phyloP scores from a whole-genome alignment of 2,797 vertebrate species.

The Ceryle rudis region DNA sequence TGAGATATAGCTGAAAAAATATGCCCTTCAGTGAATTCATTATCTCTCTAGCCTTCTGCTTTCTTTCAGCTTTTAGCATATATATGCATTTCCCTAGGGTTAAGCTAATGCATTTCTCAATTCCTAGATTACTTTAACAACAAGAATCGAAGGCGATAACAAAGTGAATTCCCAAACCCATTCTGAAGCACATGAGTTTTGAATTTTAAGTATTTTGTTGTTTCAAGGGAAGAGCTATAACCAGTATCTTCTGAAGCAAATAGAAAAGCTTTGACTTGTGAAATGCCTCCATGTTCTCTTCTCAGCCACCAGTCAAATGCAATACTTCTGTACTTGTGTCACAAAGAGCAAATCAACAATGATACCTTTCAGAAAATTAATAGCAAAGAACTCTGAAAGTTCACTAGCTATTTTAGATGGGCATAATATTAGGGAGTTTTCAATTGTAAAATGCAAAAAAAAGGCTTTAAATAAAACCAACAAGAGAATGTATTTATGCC shows the following conservation, averaged over 20 bases:
- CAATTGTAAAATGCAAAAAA: neutral
- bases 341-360: neutral
- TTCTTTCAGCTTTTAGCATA: slow-evolving; percentile 22
- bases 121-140: slow-evolving; percentile 43
- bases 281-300: neutral
- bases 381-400: neutral
- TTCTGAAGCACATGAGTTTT: neutral
- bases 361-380: neutral
- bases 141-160: neutral
- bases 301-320: neutral
- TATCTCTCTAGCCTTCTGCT: slow-evolving; percentile 11
- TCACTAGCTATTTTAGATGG: neutral
- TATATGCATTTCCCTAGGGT: slow-evolving; percentile 11
- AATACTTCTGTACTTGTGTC: neutral
- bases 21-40: neutral
- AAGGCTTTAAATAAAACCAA: neutral
- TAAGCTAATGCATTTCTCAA: slow-evolving; percentile 32
- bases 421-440: neutral
- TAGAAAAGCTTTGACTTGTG: neutral
- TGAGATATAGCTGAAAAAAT: neutral
- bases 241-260: neutral
- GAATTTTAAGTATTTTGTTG: slow-evolving; percentile 51
- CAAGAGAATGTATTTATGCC: neutral
- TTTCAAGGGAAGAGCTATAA: neutral
- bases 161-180: slow-evolving; percentile 30